Percentiles rank a stretch among this genome's conserved stretches.
These are phyloP conservation scores for Andrena minutula DNA, from an alignment of 2,888 invertebrate genomes.

Conservation along the genomic window DNA sequence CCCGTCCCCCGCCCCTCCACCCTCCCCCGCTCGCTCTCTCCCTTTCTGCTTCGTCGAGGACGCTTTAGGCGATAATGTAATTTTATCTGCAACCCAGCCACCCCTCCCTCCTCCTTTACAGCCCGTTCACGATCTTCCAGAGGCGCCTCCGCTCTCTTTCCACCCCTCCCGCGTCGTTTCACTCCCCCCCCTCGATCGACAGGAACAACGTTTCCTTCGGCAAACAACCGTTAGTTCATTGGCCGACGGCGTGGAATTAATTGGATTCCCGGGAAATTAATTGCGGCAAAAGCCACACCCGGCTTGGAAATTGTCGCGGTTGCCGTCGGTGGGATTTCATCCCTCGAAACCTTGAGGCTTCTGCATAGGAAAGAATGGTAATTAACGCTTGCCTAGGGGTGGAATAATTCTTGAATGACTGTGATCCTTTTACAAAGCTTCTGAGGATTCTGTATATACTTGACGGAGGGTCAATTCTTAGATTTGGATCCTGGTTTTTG, in stretches of 20 bases:
- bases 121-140: slow-evolving; percentile 35
- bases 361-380: slow-evolving; percentile 12
- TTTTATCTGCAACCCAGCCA: slow-evolving; percentile 77
- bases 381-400: neutral
- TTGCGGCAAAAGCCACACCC: slow-evolving; percentile 71
- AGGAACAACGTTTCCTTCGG: slow-evolving; percentile 65
- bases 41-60: slow-evolving; percentile 70
- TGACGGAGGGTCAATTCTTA: neutral
- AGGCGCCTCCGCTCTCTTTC: slow-evolving; percentile 24
- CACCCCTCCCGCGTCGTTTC: slow-evolving; percentile 10
- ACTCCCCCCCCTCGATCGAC: slow-evolving; percentile 30
- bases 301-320: slow-evolving; percentile 66
- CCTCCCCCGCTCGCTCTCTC: slow-evolving; percentile 50
- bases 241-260: slow-evolving; percentile 70
- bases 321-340: slow-evolving; percentile 54
- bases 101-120: slow-evolving; percentile 37
- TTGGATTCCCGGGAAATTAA: slow-evolving; percentile 72
- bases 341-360: slow-evolving; percentile 33
- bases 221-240: slow-evolving; percentile 74
- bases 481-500: too few relatives aligned
- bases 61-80: slow-evolving; percentile 84
- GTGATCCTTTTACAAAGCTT: neutral
- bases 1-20: slow-evolving; percentile 36
- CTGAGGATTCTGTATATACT: neutral
- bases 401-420: neutral